Evolutionary conservation across 2,888 invertebrate genomes (phyloP).

Genomic region (Pammene fasciana): DNA sequence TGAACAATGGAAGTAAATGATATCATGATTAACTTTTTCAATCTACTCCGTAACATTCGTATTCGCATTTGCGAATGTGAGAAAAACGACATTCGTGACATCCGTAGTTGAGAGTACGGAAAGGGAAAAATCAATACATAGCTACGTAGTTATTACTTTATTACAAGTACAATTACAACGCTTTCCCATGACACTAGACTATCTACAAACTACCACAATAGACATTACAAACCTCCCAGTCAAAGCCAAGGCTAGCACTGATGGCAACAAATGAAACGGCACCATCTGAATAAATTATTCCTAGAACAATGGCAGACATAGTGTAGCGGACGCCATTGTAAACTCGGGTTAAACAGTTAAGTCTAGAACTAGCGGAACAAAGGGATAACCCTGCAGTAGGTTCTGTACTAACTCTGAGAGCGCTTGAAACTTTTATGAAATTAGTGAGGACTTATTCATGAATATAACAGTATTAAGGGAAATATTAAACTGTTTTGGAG

Average conservation of each 20-base stretch:
- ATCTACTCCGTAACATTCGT: too few species aligned
- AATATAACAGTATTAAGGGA: background rate
- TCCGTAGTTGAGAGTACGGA: too few species aligned
- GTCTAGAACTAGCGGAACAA: constrained; percentile 14
- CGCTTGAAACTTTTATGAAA: background rate
- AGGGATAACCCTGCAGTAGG: constrained; percentile 9
- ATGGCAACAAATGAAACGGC: constrained; percentile 22
- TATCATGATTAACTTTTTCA: too few species aligned
- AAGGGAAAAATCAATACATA: too few species aligned
- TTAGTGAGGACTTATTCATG: background rate
- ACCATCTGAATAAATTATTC: constrained; percentile 33
- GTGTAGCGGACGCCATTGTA: constrained; percentile 35
- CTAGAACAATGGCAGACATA: constrained; percentile 14
- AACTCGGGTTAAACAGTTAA: constrained; percentile 19
- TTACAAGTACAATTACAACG: too few species aligned
- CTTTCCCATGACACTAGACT: background rate
- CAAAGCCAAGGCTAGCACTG: constrained; percentile 12
- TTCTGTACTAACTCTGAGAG: background rate
- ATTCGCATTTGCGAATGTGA: too few species aligned
- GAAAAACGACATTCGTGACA: too few species aligned
- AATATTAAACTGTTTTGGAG: too few species aligned
- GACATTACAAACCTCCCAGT: constrained; percentile 8
- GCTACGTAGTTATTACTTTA: too few species aligned
- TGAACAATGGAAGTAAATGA: too few species aligned
- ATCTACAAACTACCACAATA: background rate